A percentile compares a stretch with the other conserved stretches of the same genome.
Conservation (phyloP, 1,140 invertebrate genomes). For the Halesus radiatus region DNA sequence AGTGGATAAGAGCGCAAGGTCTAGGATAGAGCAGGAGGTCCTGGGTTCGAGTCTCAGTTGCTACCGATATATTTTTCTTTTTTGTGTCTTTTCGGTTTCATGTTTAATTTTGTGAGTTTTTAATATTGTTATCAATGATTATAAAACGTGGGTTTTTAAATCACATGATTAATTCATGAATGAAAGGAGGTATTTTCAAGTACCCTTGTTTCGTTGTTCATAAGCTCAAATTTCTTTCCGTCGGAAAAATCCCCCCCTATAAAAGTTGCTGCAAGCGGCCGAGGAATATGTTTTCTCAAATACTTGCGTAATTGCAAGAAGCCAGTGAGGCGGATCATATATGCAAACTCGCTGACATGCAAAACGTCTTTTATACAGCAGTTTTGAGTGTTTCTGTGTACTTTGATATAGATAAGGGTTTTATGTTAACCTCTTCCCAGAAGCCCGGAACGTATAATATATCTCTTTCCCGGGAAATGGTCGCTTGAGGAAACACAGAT, state of each 20-base stretch:
- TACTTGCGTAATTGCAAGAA: constrained; percentile 41
- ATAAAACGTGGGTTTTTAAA: no score
- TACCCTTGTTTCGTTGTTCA: background rate
- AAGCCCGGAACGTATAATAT: constrained; percentile 16
- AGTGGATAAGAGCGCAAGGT: no score
- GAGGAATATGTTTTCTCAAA: constrained; percentile 15
- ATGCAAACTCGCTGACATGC: constrained; percentile 54
- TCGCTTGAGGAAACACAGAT: constrained; percentile 28
- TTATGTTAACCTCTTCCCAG: constrained; percentile 41
- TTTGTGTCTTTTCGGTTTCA: no score
- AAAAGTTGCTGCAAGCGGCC: background rate
- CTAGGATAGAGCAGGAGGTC: no score
- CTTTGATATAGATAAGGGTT: constrained; percentile 39
- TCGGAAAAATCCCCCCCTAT: background rate
- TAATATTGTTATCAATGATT: no score
- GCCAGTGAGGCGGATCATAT: constrained; percentile 43
- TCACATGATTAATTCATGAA: no score
- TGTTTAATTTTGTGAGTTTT: no score
- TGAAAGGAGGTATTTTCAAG: no score
- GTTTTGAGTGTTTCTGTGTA: constrained; percentile 43
- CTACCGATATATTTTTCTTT: no score
- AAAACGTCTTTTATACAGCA: constrained; percentile 51
- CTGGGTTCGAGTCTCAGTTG: no score
- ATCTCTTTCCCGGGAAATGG: constrained; percentile 11
- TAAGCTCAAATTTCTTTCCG: background rate